phyloP scores from a whole-genome alignment of 2,888 invertebrate species.

The Drosophila putrida region DNA sequence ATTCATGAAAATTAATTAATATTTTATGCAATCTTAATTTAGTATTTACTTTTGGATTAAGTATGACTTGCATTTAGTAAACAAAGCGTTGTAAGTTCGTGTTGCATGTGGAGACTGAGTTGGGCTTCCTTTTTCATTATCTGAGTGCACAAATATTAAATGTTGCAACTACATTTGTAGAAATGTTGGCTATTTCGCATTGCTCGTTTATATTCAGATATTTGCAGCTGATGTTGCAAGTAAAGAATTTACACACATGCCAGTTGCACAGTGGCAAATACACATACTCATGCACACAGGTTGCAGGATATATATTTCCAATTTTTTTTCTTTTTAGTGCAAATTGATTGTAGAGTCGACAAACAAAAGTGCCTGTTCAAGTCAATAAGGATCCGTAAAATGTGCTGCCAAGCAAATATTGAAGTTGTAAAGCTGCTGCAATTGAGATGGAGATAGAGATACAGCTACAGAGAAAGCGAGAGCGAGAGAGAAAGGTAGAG shows the following conservation, averaged over 20 bases:
- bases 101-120: background rate
- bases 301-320: background rate
- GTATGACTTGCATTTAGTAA: background rate
- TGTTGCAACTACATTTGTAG: background rate
- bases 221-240: conserved; percentile 22
- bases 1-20: too few species aligned
- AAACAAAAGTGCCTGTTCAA: conserved; percentile 25
- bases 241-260: conserved; percentile 8
- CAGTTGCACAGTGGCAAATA: background rate
- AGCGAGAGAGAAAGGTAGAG: background rate
- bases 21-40: background rate
- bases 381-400: conserved; percentile 25
- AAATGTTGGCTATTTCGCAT: conserved; percentile 8
- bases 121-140: conserved; percentile 19
- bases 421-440: conserved; percentile 20
- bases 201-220: conserved; percentile 9
- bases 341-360: conserved; percentile 39
- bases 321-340: conserved; percentile 6
- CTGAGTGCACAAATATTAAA: conserved; percentile 22
- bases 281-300: background rate
- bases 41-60: background rate
- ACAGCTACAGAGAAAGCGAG: background rate
- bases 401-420: conserved; percentile 38
- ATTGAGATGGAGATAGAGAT: background rate
- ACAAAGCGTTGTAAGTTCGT: background rate